A percentile compares a stretch with the other conserved stretches of the same genome.
These are phyloP conservation scores for Perca schrenkii DNA, from an alignment of 2,113 vertebrate genomes.

Conservation along the genomic window DNA sequence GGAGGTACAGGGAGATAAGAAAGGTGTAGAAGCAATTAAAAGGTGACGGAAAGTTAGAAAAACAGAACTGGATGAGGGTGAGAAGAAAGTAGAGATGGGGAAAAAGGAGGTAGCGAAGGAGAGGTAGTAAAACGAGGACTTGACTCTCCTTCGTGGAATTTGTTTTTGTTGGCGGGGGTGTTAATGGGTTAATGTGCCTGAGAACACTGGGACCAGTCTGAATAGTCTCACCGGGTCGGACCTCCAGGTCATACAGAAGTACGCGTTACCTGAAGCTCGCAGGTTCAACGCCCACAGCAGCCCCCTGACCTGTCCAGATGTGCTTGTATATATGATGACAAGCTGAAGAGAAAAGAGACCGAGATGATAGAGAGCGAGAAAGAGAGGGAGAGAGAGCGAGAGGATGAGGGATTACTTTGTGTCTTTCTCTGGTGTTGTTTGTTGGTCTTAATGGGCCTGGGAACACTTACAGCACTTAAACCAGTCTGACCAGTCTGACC, in stretches of 20 bases:
- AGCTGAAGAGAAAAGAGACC: conserved; percentile 29
- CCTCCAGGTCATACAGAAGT: conserved; percentile 44
- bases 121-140: conserved; percentile 30
- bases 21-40: conserved; percentile 21
- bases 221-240: conserved; percentile 43
- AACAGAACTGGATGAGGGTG: conserved; percentile 20
- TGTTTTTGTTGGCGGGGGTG: conserved; percentile 64
- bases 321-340: conserved; percentile 39
- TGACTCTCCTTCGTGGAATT: conserved; percentile 42
- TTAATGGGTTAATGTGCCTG: conserved; percentile 72
- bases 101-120: neutral
- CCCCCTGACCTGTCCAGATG: conserved; percentile 58
- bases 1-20: neutral
- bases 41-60: conserved; percentile 35
- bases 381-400: neutral
- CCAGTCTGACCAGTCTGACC: conserved; percentile 76
- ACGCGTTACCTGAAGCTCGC: conserved; percentile 39
- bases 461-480: conserved; percentile 81
- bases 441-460: conserved; percentile 79
- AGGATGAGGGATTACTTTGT: conserved; percentile 54
- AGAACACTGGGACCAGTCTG: conserved; percentile 64
- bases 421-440: conserved; percentile 73
- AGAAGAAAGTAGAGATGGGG: conserved; percentile 19
- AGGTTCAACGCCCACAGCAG: conserved; percentile 7
- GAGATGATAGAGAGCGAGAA: conserved; percentile 21